Percentiles rank a stretch among this genome's conserved stretches.
phyloP scores from a whole-genome alignment of 2,797 vertebrate genomes.

The Cheirogaleus major region DNA sequence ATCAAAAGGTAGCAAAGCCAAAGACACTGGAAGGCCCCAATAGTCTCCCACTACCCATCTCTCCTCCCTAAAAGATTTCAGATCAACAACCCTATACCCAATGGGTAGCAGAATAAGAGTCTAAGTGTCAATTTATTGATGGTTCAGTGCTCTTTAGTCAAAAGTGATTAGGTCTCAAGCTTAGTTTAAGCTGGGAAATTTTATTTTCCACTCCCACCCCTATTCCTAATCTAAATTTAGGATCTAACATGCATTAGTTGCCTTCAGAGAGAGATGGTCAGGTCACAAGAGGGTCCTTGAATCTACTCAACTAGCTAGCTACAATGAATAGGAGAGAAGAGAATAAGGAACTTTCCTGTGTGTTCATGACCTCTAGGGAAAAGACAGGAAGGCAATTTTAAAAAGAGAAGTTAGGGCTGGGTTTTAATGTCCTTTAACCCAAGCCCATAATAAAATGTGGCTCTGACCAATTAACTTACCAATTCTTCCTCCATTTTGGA shows the following conservation, averaged over 20 bases:
- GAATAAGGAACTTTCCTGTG: background rate
- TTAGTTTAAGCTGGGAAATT: background rate
- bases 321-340: background rate
- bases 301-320: background rate
- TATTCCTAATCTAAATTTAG: background rate
- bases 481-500: background rate
- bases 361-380: background rate
- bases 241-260: background rate
- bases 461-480: background rate
- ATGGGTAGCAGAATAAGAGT: background rate
- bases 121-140: background rate
- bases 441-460: background rate
- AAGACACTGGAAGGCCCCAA: background rate
- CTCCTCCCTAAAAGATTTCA: background rate
- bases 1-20: background rate
- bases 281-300: background rate
- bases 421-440: background rate
- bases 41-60: background rate
- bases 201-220: background rate
- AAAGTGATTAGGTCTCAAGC: background rate
- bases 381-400: background rate
- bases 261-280: background rate
- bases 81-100: background rate
- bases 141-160: background rate
- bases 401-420: background rate